Base-by-base conservation (phyloP, 2,113 vertebrate species). In the Nibea coibor region DNA sequence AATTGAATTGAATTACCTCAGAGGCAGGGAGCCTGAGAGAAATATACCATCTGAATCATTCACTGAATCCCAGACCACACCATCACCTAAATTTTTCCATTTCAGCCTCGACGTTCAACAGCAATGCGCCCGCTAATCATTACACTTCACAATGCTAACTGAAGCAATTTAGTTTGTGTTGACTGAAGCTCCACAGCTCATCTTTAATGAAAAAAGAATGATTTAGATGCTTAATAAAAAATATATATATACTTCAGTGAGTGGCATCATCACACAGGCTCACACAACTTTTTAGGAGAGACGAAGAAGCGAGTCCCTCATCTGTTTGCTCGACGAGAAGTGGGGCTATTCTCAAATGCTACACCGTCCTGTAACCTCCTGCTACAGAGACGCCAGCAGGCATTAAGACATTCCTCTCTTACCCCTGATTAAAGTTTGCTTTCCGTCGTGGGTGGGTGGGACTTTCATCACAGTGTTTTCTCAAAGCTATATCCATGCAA, bases 401-500 rank as follows among this genome's bases (percentile, higher is more conserved):
- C 42, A 59, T 7, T 3, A 12, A 39, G 22, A 42, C 48, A 45
- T 75, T 82, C 76, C 74, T 66, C 26, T 76, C 67, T 26, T 12
- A 48, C 35, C 80, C n/a, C 48, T 73, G 78, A 87, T 86, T 76
- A 76, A 85, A 90, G 81, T 86, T 88, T 84, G 81, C 77, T 87
- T 84, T 80, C 70, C 39, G 64, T 54, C 28, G 16, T 80, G 66
- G 68, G 83, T 51, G 72, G 74, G 73, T 73, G 73, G 64, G 54
- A 86, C 70, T 88, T 87, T 84, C 59, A 88, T 88, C 61, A 8
- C 74, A 16, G 35, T 51, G 54, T 84, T 84, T 77, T 75, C 87
- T 82, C 79, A 83, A 66, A 88, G 83, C 83, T 78, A 91, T 92
- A 89, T 86, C 84, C 80, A 92, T 92, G 89, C 81, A 93, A 92